phyloP scores from a whole-genome alignment of 2,113 vertebrate genomes.

The Embiotoca jacksoni region DNA sequence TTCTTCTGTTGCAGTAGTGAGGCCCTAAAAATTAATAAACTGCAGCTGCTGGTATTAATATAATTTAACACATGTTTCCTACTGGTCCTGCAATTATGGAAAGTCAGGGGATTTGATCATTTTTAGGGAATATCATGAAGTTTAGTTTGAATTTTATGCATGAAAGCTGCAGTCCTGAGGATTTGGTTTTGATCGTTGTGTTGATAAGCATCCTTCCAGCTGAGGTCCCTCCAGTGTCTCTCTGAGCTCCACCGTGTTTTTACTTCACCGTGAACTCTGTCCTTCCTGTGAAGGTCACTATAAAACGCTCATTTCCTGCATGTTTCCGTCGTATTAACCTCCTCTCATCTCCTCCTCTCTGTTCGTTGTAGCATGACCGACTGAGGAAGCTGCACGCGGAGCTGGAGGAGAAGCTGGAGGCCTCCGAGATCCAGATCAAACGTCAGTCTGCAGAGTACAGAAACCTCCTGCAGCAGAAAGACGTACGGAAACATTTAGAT shows the following conservation, averaged over 20 bases:
- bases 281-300: neutral
- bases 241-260: neutral
- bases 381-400: constrained; percentile 89
- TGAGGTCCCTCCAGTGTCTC: neutral
- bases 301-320: neutral
- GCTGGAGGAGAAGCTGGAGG: constrained; percentile 95
- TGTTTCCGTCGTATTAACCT: neutral
- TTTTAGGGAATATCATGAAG: too few relatives aligned
- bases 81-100: too few relatives aligned
- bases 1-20: too few relatives aligned
- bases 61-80: too few relatives aligned
- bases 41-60: too few relatives aligned
- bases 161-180: too few relatives aligned
- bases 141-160: too few relatives aligned
- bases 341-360: constrained; percentile 20
- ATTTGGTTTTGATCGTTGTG: too few relatives aligned
- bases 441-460: constrained; percentile 91
- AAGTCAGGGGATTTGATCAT: too few relatives aligned
- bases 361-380: constrained; percentile 89
- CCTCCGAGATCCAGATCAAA: constrained; percentile 94
- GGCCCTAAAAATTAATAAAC: too few relatives aligned
- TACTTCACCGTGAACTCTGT: neutral
- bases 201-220: neutral
- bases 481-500: constrained; percentile 81
- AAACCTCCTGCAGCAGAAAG: constrained; percentile 92